Evolutionary conservation across 2,888 invertebrate genomes (phyloP).

Genomic region (Euplagia quadripunctaria): DNA sequence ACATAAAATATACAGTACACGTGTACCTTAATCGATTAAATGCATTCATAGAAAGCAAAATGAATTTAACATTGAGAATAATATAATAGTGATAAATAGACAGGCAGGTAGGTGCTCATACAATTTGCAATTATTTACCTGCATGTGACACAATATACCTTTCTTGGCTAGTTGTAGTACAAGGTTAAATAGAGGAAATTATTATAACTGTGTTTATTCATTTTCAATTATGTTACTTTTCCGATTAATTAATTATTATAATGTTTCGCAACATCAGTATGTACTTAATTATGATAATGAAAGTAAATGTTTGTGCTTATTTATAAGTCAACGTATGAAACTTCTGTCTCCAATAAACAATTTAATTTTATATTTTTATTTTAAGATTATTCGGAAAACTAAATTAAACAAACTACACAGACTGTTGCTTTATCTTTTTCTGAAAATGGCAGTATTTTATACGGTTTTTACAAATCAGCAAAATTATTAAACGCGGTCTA

Average conservation of each 20-base stretch:
- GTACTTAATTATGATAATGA: no score
- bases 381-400: no score
- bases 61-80: neutral
- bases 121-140: neutral
- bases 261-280: no score
- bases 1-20: neutral
- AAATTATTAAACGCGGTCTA: no score
- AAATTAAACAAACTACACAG: no score
- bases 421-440: no score
- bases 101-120: neutral
- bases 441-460: no score
- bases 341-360: no score
- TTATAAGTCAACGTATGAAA: no score
- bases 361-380: no score
- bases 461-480: no score
- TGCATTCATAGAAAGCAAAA: neutral
- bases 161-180: neutral
- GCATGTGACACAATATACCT: neutral
- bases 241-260: neutral
- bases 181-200: constrained; percentile 5
- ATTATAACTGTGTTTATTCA: neutral
- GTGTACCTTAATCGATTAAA: neutral
- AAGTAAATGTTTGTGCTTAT: no score
- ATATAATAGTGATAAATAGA: neutral
- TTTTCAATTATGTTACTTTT: neutral